Evolutionary conservation across 2,113 vertebrate genomes (phyloP).

Genomic region (Isurus oxyrinchus): DNA sequence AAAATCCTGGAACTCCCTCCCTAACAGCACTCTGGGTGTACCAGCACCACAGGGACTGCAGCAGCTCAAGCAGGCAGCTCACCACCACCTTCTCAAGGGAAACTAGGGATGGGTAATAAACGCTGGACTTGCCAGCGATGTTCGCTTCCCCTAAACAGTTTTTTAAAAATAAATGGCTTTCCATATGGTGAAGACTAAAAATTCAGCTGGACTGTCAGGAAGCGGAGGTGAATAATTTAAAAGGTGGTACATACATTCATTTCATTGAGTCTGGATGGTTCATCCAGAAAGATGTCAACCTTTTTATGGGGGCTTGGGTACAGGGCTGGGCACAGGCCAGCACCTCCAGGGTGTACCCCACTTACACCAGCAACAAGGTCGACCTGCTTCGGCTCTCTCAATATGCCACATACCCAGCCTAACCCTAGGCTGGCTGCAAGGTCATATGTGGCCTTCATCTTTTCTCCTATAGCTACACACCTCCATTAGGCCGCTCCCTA

Average conservation of each 20-base stretch:
- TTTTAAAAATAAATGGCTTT: neutral
- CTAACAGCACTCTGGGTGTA: too few relatives aligned
- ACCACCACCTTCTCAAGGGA: too few relatives aligned
- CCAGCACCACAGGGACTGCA: too few relatives aligned
- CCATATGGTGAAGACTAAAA: neutral
- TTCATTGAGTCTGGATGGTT: neutral
- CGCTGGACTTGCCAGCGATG: too few relatives aligned
- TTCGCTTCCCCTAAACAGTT: too few relatives aligned
- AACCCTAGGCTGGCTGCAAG: neutral
- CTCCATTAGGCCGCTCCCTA: too few relatives aligned
- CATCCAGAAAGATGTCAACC: neutral
- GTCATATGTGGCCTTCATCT: too few relatives aligned
- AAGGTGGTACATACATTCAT: neutral
- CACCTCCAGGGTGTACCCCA: neutral
- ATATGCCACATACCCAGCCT: neutral
- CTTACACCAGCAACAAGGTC: neutral
- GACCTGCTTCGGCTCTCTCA: too few relatives aligned
- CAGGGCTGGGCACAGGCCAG: neutral
- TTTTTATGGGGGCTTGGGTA: neutral
- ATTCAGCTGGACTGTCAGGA: neutral
- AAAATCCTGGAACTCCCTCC: too few relatives aligned
- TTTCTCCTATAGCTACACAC: too few relatives aligned
- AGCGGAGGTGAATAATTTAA: neutral
- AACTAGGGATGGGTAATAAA: too few relatives aligned
- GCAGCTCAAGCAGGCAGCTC: too few relatives aligned